A percentile compares a stretch with the other conserved stretches of the same genome.
Conservation (phyloP, 2,797 vertebrate genomes). For the Arrhamphus sclerolepis region DNA sequence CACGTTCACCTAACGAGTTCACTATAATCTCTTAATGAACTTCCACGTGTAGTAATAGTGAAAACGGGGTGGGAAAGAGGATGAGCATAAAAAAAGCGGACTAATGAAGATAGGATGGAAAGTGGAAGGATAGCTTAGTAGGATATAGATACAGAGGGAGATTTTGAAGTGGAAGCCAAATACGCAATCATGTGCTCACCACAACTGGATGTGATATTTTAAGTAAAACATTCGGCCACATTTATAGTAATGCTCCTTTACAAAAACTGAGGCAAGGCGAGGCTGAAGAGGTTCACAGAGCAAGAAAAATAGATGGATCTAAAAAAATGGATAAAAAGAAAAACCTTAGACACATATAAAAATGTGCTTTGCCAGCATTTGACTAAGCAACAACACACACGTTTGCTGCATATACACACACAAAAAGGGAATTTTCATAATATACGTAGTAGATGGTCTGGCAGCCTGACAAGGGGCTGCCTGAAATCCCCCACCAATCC, state of each 20-base stretch:
- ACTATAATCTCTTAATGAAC: conserved; percentile 75
- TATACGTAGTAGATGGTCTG: conserved; percentile 26
- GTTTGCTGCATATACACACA: neutral
- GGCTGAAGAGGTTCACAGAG: neutral
- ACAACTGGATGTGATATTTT: conserved; percentile 6
- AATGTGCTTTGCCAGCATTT: too few relatives aligned
- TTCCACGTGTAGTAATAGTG: conserved; percentile 51
- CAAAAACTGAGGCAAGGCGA: neutral
- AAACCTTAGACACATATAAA: neutral
- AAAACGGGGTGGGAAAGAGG: conserved; percentile 41
- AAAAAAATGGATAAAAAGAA: too few relatives aligned
- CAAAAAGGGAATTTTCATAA: conserved; percentile 14
- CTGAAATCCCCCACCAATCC: conserved; percentile 68
- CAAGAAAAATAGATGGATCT: neutral
- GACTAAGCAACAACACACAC: too few relatives aligned
- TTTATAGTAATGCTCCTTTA: neutral
- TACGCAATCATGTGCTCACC: neutral
- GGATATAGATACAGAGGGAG: neutral
- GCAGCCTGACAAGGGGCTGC: conserved; percentile 37
- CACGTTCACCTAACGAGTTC: conserved; percentile 54
- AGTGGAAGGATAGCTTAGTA: neutral
- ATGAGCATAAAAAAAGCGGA: conserved; percentile 12
- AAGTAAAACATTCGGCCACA: neutral
- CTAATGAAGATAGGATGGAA: neutral
- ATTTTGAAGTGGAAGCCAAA: neutral